phyloP scores from a whole-genome alignment of 2,888 invertebrate species.

The Acleris laterana region DNA sequence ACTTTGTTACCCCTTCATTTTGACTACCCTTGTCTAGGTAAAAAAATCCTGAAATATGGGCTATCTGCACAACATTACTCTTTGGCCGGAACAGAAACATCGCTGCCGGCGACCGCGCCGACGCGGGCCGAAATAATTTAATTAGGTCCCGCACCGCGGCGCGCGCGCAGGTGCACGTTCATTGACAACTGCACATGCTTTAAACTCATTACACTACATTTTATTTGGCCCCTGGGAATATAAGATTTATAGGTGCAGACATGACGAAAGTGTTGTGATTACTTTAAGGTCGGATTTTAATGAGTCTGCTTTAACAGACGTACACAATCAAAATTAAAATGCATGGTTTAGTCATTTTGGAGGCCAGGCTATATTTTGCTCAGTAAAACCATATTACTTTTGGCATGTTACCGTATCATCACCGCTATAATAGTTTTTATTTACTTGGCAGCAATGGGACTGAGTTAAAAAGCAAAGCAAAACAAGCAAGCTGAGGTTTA shows the following conservation, averaged over 20 bases:
- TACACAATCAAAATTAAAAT: too few species aligned
- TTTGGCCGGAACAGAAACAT: conserved; percentile 43
- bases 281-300: neutral
- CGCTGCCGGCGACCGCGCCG: conserved; percentile 55
- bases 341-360: too few species aligned
- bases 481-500: too few species aligned
- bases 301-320: too few species aligned
- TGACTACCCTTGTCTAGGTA: neutral
- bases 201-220: conserved; percentile 12
- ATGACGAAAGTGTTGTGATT: neutral
- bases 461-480: too few species aligned
- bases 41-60: neutral
- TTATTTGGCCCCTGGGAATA: neutral
- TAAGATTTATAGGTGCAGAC: neutral
- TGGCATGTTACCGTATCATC: too few species aligned
- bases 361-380: too few species aligned
- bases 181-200: conserved; percentile 19
- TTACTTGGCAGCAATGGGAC: too few species aligned
- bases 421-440: too few species aligned
- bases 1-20: too few species aligned
- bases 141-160: conserved; percentile 56
- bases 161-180: conserved; percentile 37
- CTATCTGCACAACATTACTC: conserved; percentile 33
- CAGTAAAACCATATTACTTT: too few species aligned
- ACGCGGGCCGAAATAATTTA: conserved; percentile 65